Evolutionary conservation across 2,888 invertebrate species (phyloP).

Genomic region (Ceratothoa steindachneri): DNA sequence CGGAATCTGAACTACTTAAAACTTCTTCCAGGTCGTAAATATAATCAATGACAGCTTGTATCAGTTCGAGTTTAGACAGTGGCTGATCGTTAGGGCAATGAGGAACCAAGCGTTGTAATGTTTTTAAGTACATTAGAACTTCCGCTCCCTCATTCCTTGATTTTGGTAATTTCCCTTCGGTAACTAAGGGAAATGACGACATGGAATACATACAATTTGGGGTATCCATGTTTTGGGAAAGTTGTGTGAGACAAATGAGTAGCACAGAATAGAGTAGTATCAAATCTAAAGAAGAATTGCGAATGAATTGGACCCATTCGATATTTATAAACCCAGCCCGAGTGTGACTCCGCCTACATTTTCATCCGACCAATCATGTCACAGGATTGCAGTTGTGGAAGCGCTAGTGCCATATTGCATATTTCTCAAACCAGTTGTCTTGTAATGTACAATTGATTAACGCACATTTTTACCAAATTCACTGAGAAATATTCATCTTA

Average conservation of each 20-base stretch:
- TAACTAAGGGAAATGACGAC: not conserved
- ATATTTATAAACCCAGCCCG: no score
- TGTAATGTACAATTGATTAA: no score
- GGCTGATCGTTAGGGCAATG: slow-evolving; percentile 54
- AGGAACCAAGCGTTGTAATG: slow-evolving; percentile 55
- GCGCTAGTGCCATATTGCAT: slow-evolving; percentile 3
- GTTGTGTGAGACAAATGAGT: no score
- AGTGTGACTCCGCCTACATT: no score
- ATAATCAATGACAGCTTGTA: slow-evolving; percentile 57
- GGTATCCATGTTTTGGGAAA: not conserved
- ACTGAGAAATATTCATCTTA: no score
- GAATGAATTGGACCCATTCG: no score
- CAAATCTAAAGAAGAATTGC: no score
- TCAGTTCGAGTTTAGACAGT: slow-evolving; percentile 54
- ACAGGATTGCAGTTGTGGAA: not conserved
- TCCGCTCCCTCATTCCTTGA: slow-evolving; percentile 30
- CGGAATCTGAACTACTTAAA: slow-evolving; percentile 25
- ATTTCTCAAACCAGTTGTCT: no score
- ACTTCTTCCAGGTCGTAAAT: slow-evolving; percentile 55
- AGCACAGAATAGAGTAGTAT: no score
- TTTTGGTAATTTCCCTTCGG: not conserved
- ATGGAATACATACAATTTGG: not conserved
- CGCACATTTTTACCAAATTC: no score
- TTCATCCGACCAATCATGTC: no score
- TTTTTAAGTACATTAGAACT: slow-evolving; percentile 51